Percentiles rank a stretch among this genome's conserved stretches.
These are phyloP conservation scores for Oryzaephilus surinamensis DNA, from an alignment of 1,140 invertebrate species.

Conservation along the genomic window DNA sequence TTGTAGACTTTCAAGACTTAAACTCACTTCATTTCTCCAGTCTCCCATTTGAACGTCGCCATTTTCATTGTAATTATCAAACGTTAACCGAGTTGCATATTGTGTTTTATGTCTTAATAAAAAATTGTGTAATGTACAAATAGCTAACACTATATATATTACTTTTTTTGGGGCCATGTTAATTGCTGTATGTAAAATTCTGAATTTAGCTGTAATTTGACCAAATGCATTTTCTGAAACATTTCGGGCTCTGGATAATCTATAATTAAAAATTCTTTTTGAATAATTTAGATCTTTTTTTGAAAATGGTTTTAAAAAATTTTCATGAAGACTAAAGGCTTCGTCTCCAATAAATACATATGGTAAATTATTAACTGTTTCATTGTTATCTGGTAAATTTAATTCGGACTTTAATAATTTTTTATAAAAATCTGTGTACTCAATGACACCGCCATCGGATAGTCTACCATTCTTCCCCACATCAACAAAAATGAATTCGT, in stretches of 20 bases:
- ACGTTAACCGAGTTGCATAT: background rate
- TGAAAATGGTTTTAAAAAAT: constrained; percentile 37
- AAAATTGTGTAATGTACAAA: constrained; percentile 8
- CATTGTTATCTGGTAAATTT: constrained; percentile 6
- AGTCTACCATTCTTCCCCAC: constrained; percentile 1
- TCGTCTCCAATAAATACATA: constrained; percentile 37
- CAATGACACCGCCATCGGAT: background rate
- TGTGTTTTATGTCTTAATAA: background rate
- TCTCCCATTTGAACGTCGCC: constrained; percentile 1
- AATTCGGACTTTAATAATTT: background rate
- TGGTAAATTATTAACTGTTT: constrained; percentile 18
- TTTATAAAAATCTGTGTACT: background rate
- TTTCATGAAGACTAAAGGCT: constrained; percentile 34
- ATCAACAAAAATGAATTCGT: constrained; percentile 3
- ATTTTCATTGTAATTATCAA: background rate
- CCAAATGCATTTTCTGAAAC: constrained; percentile 42
- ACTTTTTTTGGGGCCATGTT: constrained; percentile 2
- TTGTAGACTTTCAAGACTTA: background rate
- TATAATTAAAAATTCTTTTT: constrained; percentile 31
- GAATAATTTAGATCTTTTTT: constrained; percentile 17
- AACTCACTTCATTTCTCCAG: background rate
- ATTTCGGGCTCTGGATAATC: constrained; percentile 27
- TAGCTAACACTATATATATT: constrained; percentile 6
- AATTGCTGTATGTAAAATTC: constrained; percentile 15
- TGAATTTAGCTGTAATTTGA: constrained; percentile 35